phyloP scores from a whole-genome alignment of 2,797 vertebrate genomes.

The Takifugu rubripes region DNA sequence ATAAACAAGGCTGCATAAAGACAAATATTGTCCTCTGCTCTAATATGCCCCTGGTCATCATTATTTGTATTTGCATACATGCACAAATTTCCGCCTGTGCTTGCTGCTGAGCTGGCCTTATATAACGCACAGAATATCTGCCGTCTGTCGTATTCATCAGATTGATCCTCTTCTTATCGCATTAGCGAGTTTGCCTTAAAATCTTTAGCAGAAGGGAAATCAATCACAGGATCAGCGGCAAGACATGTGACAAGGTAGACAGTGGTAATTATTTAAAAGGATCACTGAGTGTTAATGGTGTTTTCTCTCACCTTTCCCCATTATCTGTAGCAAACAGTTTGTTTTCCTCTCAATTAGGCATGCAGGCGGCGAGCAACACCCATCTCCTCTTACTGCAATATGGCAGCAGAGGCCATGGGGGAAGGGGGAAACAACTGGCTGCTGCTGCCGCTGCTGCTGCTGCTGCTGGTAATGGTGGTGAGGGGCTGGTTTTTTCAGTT shows the following conservation, averaged over 20 bases:
- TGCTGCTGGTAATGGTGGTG: constrained; percentile 16
- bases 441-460: constrained; percentile 42
- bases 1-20: constrained; percentile 23
- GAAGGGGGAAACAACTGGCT: constrained; percentile 52
- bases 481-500: constrained; percentile 30
- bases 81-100: constrained; percentile 20
- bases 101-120: constrained; percentile 22
- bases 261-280: constrained; percentile 67
- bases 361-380: constrained; percentile 59
- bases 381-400: constrained; percentile 54
- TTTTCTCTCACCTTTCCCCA: constrained; percentile 65
- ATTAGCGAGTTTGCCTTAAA: constrained; percentile 43
- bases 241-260: constrained; percentile 44
- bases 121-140: constrained; percentile 19
- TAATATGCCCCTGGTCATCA: constrained; percentile 23
- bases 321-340: constrained; percentile 71
- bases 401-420: constrained; percentile 54
- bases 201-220: constrained; percentile 33
- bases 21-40: constrained; percentile 33
- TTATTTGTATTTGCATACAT: constrained; percentile 20
- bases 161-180: constrained; percentile 32
- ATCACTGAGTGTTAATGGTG: constrained; percentile 64
- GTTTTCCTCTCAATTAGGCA: constrained; percentile 72
- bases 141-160: constrained; percentile 24
- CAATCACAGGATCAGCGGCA: constrained; percentile 35